Conservation (phyloP, 2,888 invertebrate species). For the Hirudinaria manillensis region DNA sequence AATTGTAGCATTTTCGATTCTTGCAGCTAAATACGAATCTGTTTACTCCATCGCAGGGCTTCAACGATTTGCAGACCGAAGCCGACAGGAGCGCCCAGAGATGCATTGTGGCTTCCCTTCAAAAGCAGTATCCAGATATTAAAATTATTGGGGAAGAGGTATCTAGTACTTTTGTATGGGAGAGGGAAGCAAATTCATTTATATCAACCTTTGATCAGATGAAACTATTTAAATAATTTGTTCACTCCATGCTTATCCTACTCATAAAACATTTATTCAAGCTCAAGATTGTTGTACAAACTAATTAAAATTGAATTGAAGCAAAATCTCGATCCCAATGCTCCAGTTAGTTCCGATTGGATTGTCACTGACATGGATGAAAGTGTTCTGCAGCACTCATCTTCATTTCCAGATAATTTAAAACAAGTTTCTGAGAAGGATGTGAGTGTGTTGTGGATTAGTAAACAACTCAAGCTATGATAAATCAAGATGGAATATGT, state of each 20-base stretch:
- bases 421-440: constrained; percentile 66
- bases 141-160: constrained; percentile 69
- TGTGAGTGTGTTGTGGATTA: constrained; percentile 47
- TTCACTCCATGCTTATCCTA: neutral
- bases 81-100: constrained; percentile 90
- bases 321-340: constrained; percentile 1
- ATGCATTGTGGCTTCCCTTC: constrained; percentile 82
- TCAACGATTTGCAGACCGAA: constrained; percentile 92
- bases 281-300: neutral
- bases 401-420: constrained; percentile 59
- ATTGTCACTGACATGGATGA: constrained; percentile 68
- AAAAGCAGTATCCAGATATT: constrained; percentile 69
- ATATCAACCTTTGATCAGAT: neutral
- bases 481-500: neutral
- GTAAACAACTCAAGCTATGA: neutral
- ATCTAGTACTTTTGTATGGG: neutral
- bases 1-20: neutral
- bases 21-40: neutral
- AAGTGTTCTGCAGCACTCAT: constrained; percentile 60
- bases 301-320: neutral
- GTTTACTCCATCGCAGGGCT: constrained; percentile 51
- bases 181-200: neutral
- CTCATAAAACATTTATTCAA: neutral
- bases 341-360: constrained; percentile 66
- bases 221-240: constrained; percentile 8